A percentile compares a stretch with the other conserved stretches of the same genome.
These are phyloP conservation scores for Oligia fasciuncula DNA, from an alignment of 2,888 invertebrate species.

Conservation along the genomic window DNA sequence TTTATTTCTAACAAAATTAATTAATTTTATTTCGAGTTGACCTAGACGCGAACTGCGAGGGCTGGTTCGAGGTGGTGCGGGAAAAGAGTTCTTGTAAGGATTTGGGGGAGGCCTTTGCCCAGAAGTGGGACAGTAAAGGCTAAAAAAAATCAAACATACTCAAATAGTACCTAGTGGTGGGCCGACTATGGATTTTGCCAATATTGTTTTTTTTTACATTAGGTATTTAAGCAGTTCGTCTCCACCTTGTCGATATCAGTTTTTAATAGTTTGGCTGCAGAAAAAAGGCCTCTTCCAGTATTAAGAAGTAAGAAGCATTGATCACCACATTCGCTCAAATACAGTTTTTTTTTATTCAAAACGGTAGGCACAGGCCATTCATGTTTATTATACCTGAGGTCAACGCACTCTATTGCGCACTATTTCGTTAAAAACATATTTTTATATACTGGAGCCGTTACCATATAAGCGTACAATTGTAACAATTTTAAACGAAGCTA, in stretches of 20 bases:
- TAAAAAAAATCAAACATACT: too few relatives aligned
- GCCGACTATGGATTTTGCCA: not conserved
- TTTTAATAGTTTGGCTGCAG: not conserved
- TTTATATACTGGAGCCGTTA: not conserved
- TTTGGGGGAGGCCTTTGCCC: too few relatives aligned
- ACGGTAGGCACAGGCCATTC: not conserved
- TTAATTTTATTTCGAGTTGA: too few relatives aligned
- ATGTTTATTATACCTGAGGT: not conserved
- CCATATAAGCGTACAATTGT: not conserved
- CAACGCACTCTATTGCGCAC: not conserved
- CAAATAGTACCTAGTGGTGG: not conserved
- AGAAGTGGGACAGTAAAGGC: too few relatives aligned
- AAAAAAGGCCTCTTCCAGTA: not conserved
- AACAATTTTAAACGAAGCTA: constrained; percentile 6
- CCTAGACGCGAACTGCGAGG: too few relatives aligned
- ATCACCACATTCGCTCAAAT: not conserved
- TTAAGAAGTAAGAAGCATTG: not conserved
- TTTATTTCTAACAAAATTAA: too few relatives aligned
- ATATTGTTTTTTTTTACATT: too few relatives aligned
- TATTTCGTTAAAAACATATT: not conserved
- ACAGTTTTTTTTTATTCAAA: not conserved
- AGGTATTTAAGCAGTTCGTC: too few relatives aligned
- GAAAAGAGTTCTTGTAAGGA: too few relatives aligned
- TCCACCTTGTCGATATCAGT: too few relatives aligned
- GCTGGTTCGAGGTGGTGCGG: too few relatives aligned